Conservation (phyloP, 2,113 vertebrate species). For the Etheostoma cragini region DNA sequence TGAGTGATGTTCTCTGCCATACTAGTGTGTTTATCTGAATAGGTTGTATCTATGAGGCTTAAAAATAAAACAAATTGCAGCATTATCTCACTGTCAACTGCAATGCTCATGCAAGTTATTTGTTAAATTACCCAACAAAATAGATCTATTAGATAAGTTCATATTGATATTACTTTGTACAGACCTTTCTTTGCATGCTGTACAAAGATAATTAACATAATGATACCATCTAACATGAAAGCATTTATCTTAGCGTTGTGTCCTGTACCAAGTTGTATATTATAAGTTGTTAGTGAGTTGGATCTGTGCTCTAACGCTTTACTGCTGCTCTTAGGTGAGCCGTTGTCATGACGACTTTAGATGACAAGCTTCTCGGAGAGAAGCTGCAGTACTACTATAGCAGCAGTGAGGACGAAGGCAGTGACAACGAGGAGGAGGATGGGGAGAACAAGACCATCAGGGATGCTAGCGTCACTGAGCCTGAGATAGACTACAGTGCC, state of each 20-base stretch:
- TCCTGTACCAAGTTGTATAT: not conserved
- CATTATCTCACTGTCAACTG: not conserved
- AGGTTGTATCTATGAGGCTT: not conserved
- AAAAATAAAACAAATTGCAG: not conserved
- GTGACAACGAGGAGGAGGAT: conserved; percentile 90
- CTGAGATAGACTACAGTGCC: conserved; percentile 85
- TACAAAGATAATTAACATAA: not conserved
- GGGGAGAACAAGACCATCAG: conserved; percentile 81
- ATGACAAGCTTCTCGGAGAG: conserved; percentile 95
- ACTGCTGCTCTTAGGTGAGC: conserved; percentile 40
- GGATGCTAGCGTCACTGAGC: conserved; percentile 65
- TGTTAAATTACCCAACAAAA: not conserved
- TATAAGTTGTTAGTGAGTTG: not conserved
- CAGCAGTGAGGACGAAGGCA: conserved; percentile 97
- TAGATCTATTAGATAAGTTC: not conserved
- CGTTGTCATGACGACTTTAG: conserved; percentile 90
- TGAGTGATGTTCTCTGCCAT: not conserved
- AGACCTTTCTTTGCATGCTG: not conserved
- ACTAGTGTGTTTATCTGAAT: conserved; percentile 1
- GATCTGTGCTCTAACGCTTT: not conserved
- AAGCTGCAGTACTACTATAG: conserved; percentile 98
- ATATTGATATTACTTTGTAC: no score
- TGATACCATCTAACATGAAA: not conserved
- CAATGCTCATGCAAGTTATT: not conserved
- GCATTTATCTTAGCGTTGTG: not conserved